Evolutionary conservation across 2,113 vertebrate species (phyloP).

Genomic region (Prunella himalayana): DNA sequence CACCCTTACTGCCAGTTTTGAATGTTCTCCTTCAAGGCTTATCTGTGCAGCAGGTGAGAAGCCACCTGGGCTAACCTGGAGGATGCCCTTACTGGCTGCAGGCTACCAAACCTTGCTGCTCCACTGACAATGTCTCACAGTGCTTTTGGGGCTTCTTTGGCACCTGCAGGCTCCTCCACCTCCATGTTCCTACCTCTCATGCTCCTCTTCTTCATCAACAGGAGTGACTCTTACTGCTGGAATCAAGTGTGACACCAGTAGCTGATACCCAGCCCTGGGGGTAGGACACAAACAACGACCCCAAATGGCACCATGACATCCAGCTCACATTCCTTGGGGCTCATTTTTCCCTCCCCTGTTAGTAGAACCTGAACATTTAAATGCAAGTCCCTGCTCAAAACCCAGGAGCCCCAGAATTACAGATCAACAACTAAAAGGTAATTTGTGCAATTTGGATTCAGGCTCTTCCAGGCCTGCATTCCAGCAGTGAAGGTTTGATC

Average conservation of each 20-base stretch:
- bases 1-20: not conserved
- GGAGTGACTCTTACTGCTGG: not conserved
- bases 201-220: not conserved
- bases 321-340: not conserved
- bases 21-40: not conserved
- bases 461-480: not conserved
- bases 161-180: not conserved
- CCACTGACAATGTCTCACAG: not conserved
- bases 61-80: not conserved
- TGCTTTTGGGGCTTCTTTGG: not conserved
- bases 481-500: not conserved
- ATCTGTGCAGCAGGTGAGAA: not conserved
- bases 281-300: not conserved
- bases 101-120: not conserved
- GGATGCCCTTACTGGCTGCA: not conserved
- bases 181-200: not conserved
- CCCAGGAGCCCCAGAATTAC: not conserved
- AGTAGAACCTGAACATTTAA: not conserved
- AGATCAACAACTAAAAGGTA: not conserved
- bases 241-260: not conserved
- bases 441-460: not conserved
- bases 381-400: not conserved
- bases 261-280: not conserved
- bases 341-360: not conserved
- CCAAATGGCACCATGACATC: not conserved